phyloP scores from a whole-genome alignment of 2,888 invertebrate genomes.

The Malachius bipustulatus region DNA sequence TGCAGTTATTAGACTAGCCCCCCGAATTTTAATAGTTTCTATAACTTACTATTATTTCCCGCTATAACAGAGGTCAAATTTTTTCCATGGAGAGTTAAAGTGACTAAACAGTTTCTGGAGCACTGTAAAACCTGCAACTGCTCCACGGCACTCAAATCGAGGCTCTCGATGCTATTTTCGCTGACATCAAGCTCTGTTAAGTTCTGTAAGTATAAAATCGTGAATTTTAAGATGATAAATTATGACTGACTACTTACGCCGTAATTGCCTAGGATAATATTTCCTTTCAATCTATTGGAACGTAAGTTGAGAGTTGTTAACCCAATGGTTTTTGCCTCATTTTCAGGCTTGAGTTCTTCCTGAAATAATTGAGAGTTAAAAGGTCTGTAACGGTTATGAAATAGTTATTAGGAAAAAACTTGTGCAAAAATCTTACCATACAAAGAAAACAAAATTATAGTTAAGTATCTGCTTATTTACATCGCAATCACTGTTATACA shows the following conservation, averaged over 20 bases:
- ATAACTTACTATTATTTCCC: constrained; percentile 63
- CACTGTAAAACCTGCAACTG: constrained; percentile 67
- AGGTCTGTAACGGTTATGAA: too few species aligned
- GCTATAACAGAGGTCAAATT: constrained; percentile 63
- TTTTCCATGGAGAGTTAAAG: constrained; percentile 67
- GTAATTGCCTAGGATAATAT: constrained; percentile 74
- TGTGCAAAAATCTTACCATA: too few species aligned
- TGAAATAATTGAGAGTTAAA: constrained; percentile 22
- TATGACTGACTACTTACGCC: constrained; percentile 46
- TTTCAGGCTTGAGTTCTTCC: constrained; percentile 33
- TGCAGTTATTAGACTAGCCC: background rate
- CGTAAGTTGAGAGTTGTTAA: constrained; percentile 64
- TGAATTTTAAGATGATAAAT: constrained; percentile 6
- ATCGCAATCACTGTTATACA: too few species aligned
- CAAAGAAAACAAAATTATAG: too few species aligned
- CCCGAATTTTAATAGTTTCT: background rate
- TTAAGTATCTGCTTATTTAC: too few species aligned
- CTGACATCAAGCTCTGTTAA: constrained; percentile 72
- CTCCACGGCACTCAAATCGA: constrained; percentile 68
- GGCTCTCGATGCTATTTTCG: constrained; percentile 69
- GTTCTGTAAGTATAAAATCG: constrained; percentile 48
- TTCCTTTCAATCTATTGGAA: constrained; percentile 68
- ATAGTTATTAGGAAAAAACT: too few species aligned
- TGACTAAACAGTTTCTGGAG: constrained; percentile 59
- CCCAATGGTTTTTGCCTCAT: constrained; percentile 35